These are phyloP conservation scores for Molossus molossus DNA, from an alignment of 2,797 vertebrate genomes.

Conservation along the genomic window DNA sequence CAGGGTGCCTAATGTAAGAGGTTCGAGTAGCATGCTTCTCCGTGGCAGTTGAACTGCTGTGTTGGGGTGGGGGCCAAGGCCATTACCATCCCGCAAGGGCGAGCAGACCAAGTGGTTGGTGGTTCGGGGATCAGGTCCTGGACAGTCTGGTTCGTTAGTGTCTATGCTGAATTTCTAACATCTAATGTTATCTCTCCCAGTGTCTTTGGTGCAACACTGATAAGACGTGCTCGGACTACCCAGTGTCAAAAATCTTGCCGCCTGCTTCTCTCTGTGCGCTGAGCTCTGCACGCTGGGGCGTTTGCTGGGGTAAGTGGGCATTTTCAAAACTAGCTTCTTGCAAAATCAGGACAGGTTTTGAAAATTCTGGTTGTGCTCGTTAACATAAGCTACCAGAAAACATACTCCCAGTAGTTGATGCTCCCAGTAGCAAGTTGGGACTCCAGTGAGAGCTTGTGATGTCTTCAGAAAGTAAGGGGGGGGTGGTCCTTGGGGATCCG, in stretches of 20 bases:
- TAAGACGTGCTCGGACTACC: slow-evolving; percentile 93
- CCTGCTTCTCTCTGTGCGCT: slow-evolving; percentile 92
- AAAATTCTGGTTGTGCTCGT: neutral
- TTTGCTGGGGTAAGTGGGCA: slow-evolving; percentile 95
- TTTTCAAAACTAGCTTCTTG: neutral
- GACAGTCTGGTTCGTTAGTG: neutral
- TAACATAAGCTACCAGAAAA: neutral
- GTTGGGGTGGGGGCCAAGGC: neutral
- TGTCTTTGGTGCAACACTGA: slow-evolving; percentile 96
- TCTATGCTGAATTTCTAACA: neutral
- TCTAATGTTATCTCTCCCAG: slow-evolving; percentile 86
- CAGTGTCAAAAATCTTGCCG: slow-evolving; percentile 93
- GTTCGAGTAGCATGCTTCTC: neutral
- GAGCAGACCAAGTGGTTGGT: accelerated
- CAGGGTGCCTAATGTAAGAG: too few species aligned
- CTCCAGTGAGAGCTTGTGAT: accelerated
- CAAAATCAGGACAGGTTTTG: neutral
- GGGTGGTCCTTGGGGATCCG: neutral
- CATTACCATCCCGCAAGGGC: accelerated
- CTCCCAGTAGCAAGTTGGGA: neutral
- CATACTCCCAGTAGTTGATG: neutral
- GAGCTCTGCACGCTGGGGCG: slow-evolving; percentile 94
- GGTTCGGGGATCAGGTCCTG: accelerated
- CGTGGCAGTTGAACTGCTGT: neutral
- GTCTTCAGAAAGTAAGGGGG: neutral